Percentiles rank a stretch among this genome's conserved stretches.
Evolutionary conservation across 1,140 invertebrate genomes (phyloP).

Genomic region (Leptoteleia sp.): DNA sequence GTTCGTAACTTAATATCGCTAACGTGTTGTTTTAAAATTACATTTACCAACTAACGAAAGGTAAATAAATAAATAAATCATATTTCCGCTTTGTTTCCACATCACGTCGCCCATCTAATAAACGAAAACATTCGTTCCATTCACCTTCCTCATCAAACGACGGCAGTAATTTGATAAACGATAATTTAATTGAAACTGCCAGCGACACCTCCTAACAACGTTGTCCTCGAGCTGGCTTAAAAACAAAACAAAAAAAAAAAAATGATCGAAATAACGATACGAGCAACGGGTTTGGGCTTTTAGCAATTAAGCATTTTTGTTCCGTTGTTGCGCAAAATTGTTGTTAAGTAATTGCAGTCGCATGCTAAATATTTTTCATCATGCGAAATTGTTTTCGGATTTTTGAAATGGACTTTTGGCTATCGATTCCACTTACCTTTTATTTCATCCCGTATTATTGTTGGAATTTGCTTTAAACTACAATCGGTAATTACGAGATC

Average conservation of each 20-base stretch:
- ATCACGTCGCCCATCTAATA: slow-evolving; percentile 26
- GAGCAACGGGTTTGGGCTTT: not conserved
- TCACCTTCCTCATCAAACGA: slow-evolving; percentile 41
- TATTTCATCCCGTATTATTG: no score
- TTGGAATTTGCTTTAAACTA: no score
- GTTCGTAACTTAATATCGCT: slow-evolving; percentile 43
- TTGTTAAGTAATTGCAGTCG: not conserved
- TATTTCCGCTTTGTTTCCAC: slow-evolving; percentile 43
- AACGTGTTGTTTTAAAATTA: slow-evolving; percentile 44
- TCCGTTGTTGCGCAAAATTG: not conserved
- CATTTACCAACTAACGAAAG: slow-evolving; percentile 36
- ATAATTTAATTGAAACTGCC: slow-evolving; percentile 47
- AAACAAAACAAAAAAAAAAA: no score
- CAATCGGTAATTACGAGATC: no score
- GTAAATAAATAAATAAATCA: slow-evolving; percentile 46
- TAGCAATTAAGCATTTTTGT: slow-evolving; percentile 6
- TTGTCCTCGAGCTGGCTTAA: slow-evolving; percentile 19
- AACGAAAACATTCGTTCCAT: slow-evolving; percentile 43
- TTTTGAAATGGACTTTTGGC: no score
- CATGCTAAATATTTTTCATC: not conserved
- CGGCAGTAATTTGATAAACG: slow-evolving; percentile 41
- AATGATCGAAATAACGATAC: slow-evolving; percentile 31
- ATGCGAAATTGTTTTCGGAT: no score
- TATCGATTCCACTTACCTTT: no score
- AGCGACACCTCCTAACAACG: slow-evolving; percentile 33